Conservation (phyloP, 1,140 invertebrate genomes). For the Zaprionus africanus region DNA sequence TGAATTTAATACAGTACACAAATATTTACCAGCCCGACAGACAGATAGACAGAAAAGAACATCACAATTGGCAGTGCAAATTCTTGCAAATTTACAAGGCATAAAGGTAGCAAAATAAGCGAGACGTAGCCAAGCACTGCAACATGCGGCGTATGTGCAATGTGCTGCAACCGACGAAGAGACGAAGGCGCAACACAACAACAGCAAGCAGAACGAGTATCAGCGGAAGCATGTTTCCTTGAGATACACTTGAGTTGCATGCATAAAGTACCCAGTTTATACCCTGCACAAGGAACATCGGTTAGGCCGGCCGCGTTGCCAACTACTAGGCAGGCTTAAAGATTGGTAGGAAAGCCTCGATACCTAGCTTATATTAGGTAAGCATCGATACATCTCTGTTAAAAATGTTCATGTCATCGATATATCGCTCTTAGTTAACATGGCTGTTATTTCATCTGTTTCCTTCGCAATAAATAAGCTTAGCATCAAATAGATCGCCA, state of each 20-base stretch:
- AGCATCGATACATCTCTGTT: too few relatives aligned
- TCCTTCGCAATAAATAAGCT: too few relatives aligned
- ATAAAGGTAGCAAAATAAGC: slow-evolving; percentile 40
- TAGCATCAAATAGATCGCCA: too few relatives aligned
- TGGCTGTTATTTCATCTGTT: too few relatives aligned
- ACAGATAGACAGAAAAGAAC: background rate
- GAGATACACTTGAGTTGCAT: slow-evolving; percentile 22
- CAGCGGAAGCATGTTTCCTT: slow-evolving; percentile 15
- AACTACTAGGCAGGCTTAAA: background rate
- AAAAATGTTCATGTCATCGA: too few relatives aligned
- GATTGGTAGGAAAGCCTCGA: too few relatives aligned
- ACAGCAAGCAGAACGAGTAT: slow-evolving; percentile 27
- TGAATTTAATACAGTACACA: slow-evolving; percentile 62
- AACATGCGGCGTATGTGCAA: slow-evolving; percentile 40
- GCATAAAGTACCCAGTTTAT: slow-evolving; percentile 7
- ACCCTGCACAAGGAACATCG: background rate
- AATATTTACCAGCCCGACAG: slow-evolving; percentile 48
- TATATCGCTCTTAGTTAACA: too few relatives aligned
- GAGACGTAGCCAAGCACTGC: slow-evolving; percentile 12
- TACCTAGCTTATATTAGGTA: too few relatives aligned
- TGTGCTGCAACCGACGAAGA: slow-evolving; percentile 31
- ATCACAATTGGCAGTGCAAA: slow-evolving; percentile 71
- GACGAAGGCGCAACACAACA: slow-evolving; percentile 7
- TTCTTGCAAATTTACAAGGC: slow-evolving; percentile 66
- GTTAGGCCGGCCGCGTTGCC: background rate